phyloP scores from a whole-genome alignment of 2,888 invertebrate genomes.

The Kuschelorhynchus macadamiae region DNA sequence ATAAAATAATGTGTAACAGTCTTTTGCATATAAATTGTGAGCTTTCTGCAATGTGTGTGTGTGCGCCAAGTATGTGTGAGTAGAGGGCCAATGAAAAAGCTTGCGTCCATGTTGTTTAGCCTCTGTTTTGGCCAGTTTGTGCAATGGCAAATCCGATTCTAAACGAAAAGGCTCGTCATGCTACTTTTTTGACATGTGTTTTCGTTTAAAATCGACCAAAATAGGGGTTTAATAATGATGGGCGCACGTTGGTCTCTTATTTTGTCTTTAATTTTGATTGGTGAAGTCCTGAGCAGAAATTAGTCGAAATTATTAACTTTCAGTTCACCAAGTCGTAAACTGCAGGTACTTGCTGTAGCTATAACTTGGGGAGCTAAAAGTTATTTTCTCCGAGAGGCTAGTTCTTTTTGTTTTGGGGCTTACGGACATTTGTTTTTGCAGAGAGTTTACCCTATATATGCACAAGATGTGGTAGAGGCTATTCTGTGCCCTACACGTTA shows the following conservation, averaged over 20 bases:
- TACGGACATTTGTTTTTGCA: constrained; percentile 60
- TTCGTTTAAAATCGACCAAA: constrained; percentile 36
- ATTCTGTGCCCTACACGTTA: constrained; percentile 69
- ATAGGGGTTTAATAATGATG: constrained; percentile 36
- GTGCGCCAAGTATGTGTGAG: constrained; percentile 40
- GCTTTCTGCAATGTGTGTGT: constrained; percentile 39
- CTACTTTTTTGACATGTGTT: constrained; percentile 48
- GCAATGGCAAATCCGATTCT: constrained; percentile 12
- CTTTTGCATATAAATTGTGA: constrained; percentile 28
- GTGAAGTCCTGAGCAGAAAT: constrained; percentile 34
- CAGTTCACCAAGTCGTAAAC: neutral
- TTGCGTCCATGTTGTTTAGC: constrained; percentile 5
- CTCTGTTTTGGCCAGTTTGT: constrained; percentile 17
- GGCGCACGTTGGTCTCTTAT: constrained; percentile 37
- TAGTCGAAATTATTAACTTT: neutral
- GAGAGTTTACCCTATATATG: constrained; percentile 67
- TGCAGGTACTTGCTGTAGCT: neutral
- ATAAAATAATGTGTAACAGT: too few species aligned
- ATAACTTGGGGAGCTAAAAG: neutral
- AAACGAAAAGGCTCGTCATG: constrained; percentile 45
- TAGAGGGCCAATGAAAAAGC: constrained; percentile 54
- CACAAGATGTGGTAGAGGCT: constrained; percentile 73
- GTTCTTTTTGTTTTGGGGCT: neutral
- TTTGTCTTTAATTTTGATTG: constrained; percentile 54
- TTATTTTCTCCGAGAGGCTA: constrained; percentile 1